Conservation (phyloP, 2,797 vertebrate species). For the Rhinoraja longicauda region DNA sequence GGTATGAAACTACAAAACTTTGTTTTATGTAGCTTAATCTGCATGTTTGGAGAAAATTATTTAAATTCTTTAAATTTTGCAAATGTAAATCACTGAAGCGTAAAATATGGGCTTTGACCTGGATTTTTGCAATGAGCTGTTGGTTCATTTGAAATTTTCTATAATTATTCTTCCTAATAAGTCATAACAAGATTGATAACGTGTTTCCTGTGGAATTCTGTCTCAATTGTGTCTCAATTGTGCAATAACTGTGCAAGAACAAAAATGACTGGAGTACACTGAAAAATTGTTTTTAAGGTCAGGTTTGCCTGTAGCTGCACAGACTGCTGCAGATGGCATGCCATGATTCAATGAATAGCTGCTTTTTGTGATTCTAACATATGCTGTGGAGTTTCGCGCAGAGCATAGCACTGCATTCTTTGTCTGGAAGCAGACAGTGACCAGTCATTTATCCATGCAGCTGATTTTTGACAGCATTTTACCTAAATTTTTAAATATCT, state of each 20-base stretch:
- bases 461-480: background rate
- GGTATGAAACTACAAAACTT: background rate
- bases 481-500: background rate
- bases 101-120: background rate
- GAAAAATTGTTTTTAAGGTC: background rate
- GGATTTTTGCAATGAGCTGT: background rate
- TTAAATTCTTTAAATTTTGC: background rate
- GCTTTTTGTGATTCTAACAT: background rate
- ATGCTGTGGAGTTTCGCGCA: background rate
- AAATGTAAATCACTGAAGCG: background rate
- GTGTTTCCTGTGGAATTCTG: background rate
- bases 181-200: background rate
- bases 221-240: background rate
- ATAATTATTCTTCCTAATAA: background rate
- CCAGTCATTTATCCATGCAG: no score
- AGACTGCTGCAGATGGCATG: background rate
- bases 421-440: background rate
- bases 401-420: background rate
- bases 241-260: background rate
- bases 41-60: background rate
- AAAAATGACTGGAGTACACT: no score
- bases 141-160: background rate
- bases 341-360: background rate
- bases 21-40: background rate
- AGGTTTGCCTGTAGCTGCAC: background rate